These are phyloP conservation scores for Hartigia nigra DNA, from an alignment of 2,888 invertebrate genomes.

Conservation along the genomic window DNA sequence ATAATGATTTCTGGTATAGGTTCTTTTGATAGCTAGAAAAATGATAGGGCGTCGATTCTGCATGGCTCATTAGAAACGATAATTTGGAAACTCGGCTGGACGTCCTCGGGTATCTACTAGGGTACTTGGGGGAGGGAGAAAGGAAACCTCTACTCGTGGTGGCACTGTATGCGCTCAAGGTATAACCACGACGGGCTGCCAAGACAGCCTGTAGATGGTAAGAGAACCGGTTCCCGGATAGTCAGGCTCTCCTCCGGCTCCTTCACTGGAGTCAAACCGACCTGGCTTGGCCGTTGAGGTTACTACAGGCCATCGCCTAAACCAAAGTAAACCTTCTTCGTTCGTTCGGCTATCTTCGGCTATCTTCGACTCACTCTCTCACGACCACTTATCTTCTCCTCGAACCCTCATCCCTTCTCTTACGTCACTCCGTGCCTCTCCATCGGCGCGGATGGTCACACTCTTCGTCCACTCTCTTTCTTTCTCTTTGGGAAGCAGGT, in stretches of 20 bases:
- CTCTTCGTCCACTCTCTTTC: slow-evolving; percentile 19
- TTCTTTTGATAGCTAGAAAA: no score
- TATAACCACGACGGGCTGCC: slow-evolving; percentile 19
- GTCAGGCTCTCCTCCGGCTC: slow-evolving; percentile 33
- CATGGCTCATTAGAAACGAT: no score
- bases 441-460: neutral
- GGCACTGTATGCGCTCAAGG: no score
- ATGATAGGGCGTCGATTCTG: no score
- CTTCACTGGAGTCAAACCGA: slow-evolving; percentile 46
- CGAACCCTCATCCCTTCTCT: neutral
- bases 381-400: neutral
- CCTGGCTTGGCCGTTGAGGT: slow-evolving; percentile 49
- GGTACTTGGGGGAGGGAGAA: no score
- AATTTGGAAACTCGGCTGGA: no score
- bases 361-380: neutral
- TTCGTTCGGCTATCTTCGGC: no score
- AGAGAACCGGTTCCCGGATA: slow-evolving; percentile 58
- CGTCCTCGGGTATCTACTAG: no score
- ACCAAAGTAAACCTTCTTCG: slow-evolving; percentile 38
- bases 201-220: slow-evolving; percentile 40
- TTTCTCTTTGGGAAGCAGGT: slow-evolving; percentile 21
- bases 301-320: slow-evolving; percentile 61
- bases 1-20: no score
- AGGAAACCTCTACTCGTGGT: no score
- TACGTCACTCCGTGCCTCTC: neutral